phyloP scores from a whole-genome alignment of 2,113 vertebrate species.

The Fregetta grallaria region DNA sequence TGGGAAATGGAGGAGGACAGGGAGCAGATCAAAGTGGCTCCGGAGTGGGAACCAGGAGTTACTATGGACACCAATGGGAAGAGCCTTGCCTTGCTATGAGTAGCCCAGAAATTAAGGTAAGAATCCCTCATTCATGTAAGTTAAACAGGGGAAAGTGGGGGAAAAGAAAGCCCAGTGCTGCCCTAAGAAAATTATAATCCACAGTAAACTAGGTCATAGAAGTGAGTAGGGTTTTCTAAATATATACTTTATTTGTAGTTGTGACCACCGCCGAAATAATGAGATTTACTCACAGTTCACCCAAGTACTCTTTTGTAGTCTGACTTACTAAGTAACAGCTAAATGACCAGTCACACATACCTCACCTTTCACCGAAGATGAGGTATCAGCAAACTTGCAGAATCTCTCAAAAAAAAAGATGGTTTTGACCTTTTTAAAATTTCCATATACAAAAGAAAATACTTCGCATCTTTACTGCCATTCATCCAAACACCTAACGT shows the following conservation, averaged over 20 bases:
- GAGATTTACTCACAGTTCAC: not conserved
- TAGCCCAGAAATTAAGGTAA: not conserved
- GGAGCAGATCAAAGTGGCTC: not conserved
- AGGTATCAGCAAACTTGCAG: accelerated
- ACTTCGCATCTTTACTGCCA: not conserved
- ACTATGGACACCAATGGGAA: accelerated
- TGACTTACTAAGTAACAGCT: not conserved
- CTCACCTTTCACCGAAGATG: not conserved
- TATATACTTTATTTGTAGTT: not conserved
- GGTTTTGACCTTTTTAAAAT: not conserved
- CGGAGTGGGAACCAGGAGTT: not conserved
- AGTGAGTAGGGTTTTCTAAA: not conserved
- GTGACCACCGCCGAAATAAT: not conserved
- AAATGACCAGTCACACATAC: not conserved
- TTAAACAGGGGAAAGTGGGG: not conserved
- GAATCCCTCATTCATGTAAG: not conserved
- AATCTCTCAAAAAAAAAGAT: accelerated
- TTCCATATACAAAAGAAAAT: not conserved
- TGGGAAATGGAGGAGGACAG: not conserved
- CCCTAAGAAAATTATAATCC: not conserved
- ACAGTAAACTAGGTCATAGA: not conserved
- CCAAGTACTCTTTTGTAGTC: not conserved
- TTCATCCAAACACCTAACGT: not conserved
- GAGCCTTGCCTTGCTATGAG: not conserved
- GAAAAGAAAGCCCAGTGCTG: not conserved